Percentiles rank a stretch among this genome's conserved stretches.
Conservation (phyloP, 2,888 invertebrate genomes). For the Stegophylla sp. region DNA sequence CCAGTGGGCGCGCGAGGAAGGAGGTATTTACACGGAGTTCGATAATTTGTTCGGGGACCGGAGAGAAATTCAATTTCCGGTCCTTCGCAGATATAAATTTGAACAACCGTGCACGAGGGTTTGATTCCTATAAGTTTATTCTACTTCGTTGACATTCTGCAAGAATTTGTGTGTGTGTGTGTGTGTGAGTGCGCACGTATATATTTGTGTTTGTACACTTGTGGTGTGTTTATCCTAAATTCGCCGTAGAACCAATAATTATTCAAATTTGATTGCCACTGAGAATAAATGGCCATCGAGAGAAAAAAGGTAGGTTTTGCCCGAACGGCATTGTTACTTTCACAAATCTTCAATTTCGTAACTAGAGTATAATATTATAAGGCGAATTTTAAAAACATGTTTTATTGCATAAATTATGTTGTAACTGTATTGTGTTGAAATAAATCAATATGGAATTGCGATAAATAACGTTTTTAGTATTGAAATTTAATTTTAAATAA, state of each 20-base stretch:
- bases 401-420: no score
- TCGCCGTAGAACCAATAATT: background rate
- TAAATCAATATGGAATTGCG: no score
- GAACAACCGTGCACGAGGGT: constrained; percentile 2
- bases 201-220: background rate
- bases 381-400: no score
- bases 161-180: background rate
- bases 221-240: constrained; percentile 22
- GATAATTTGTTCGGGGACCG: constrained; percentile 37
- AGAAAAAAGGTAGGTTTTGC: background rate
- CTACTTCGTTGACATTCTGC: background rate
- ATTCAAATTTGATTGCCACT: background rate
- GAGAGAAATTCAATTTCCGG: constrained; percentile 47
- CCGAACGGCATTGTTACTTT: background rate
- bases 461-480: no score
- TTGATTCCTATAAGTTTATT: constrained; percentile 24
- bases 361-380: no score
- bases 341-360: background rate
- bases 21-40: constrained; percentile 38
- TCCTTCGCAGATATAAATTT: background rate
- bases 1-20: background rate
- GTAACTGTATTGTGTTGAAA: no score
- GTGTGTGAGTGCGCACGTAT: background rate
- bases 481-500: no score
- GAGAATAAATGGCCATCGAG: background rate